These are phyloP conservation scores for Azemiops feae DNA, from an alignment of 2,113 vertebrate genomes.

Conservation along the genomic window DNA sequence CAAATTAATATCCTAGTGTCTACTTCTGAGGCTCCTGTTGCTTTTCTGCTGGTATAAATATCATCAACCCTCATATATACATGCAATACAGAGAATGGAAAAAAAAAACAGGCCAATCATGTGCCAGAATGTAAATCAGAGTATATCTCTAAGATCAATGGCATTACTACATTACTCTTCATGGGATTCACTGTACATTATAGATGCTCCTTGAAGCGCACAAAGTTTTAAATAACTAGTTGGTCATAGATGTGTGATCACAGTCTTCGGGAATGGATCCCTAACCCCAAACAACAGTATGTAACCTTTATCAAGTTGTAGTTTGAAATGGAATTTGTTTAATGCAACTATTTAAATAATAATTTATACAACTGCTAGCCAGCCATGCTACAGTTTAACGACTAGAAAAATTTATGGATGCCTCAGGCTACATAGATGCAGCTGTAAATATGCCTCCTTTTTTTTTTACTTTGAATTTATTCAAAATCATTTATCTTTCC, in stretches of 20 bases:
- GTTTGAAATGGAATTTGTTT: conserved; percentile 59
- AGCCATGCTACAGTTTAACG: conserved; percentile 60
- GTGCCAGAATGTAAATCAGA: not conserved
- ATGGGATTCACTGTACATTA: not conserved
- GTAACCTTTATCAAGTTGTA: conserved; percentile 55
- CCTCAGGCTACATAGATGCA: conserved; percentile 57
- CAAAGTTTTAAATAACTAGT: not conserved
- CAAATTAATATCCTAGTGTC: not conserved
- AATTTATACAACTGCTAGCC: conserved; percentile 66
- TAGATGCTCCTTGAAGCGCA: not conserved
- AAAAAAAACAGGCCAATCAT: not conserved
- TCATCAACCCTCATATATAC: not conserved
- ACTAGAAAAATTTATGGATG: conserved; percentile 69
- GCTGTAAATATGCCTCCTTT: conserved; percentile 64
- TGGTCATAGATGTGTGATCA: not conserved
- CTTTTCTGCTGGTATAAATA: not conserved
- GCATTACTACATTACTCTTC: not conserved
- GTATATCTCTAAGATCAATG: not conserved
- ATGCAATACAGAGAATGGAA: not conserved
- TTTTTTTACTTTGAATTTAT: conserved; percentile 51
- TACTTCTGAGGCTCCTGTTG: not conserved
- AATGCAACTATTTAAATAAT: conserved; percentile 65
- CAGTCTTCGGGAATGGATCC: conserved; percentile 1
- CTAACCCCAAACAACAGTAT: conserved; percentile 35
- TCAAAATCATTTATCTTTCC: conserved; percentile 47